A percentile compares a stretch with the other conserved stretches of the same genome.
Conservation (phyloP, 2,888 invertebrate genomes). For the Petrolisthes manimaculis region DNA sequence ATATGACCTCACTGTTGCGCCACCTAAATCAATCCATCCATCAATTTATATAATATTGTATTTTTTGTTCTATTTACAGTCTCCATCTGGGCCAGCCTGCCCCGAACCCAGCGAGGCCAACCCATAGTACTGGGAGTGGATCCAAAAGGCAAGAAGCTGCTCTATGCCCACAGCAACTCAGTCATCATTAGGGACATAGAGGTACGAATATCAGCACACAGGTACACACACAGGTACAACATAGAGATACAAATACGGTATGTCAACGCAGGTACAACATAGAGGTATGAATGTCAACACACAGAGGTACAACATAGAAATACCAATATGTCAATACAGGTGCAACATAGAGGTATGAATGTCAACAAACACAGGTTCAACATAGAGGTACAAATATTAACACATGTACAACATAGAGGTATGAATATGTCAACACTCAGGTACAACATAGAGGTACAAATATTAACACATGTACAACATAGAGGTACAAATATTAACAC, state of each 20-base stretch:
- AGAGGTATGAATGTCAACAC: no score
- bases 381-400: neutral
- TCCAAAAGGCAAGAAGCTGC: conserved; percentile 95
- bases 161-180: conserved; percentile 97
- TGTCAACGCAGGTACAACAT: no score
- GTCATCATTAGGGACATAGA: conserved; percentile 97
- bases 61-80: conserved; percentile 42
- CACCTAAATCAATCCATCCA: no score
- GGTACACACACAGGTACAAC: neutral
- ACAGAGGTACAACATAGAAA: no score
- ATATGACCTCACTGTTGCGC: no score
- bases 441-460: conserved; percentile 77
- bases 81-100: conserved; percentile 80
- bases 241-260: neutral
- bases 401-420: no score
- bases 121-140: conserved; percentile 95
- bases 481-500: neutral
- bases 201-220: conserved; percentile 23
- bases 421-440: no score
- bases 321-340: no score
- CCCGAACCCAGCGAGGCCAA: conserved; percentile 93
- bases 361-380: neutral
- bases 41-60: neutral
- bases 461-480: neutral
- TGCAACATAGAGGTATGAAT: conserved; percentile 79